Percentiles rank a stretch among this genome's conserved stretches.
Evolutionary conservation across 2,888 invertebrate species (phyloP).

Genomic region (Eucera pruinosa): DNA sequence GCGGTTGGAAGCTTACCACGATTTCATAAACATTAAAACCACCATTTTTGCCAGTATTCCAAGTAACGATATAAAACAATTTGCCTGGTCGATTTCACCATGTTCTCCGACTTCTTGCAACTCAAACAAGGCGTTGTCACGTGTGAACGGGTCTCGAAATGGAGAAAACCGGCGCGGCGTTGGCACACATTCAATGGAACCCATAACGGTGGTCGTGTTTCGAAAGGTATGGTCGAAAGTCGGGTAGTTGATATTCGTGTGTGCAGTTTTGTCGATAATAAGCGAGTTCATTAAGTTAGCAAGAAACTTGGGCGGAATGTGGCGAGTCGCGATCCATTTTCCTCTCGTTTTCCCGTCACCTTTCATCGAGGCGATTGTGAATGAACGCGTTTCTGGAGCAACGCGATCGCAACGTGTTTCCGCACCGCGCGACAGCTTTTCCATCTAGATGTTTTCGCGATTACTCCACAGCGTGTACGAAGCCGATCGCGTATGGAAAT

Average conservation of each 20-base stretch:
- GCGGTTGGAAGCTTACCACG: no score
- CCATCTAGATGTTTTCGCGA: constrained; percentile 18
- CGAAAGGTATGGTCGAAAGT: constrained; percentile 23
- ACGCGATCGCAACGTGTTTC: constrained; percentile 23
- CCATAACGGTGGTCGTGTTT: background rate
- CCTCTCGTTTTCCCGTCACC: constrained; percentile 43
- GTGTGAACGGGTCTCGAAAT: constrained; percentile 29
- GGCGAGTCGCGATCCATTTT: constrained; percentile 42
- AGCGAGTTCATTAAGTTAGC: constrained; percentile 29
- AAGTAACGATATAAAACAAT: no score
- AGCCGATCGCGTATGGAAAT: constrained; percentile 31
- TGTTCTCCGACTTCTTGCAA: background rate
- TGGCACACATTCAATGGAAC: background rate
- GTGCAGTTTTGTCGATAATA: constrained; percentile 36
- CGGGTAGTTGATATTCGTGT: constrained; percentile 3
- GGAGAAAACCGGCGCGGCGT: constrained; percentile 21
- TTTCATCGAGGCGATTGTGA: constrained; percentile 32
- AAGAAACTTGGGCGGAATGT: constrained; percentile 40
- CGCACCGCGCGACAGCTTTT: constrained; percentile 1
- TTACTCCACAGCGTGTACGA: constrained; percentile 1
- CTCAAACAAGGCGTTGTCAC: constrained; percentile 21
- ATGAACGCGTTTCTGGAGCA: constrained; percentile 48
- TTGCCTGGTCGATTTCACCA: background rate
- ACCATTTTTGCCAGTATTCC: no score
- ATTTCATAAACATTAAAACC: no score